Conservation (phyloP, 1,140 invertebrate species). For the Nasonia giraulti region DNA sequence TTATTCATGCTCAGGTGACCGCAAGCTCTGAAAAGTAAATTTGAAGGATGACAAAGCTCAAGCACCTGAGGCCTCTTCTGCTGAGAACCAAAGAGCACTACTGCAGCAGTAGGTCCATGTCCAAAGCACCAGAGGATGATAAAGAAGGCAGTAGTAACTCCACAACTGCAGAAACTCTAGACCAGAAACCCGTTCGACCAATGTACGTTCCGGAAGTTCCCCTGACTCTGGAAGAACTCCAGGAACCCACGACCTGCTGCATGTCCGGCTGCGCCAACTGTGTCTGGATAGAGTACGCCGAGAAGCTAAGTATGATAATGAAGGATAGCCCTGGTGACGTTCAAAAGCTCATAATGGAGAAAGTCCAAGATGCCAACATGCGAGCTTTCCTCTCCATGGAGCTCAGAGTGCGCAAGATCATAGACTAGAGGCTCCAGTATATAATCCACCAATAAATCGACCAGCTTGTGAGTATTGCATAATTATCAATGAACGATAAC, state of each 20-base stretch:
- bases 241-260: slow-evolving; percentile 89
- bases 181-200: not conserved
- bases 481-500: not conserved
- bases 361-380: slow-evolving; percentile 88
- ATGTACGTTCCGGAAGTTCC: not conserved
- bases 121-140: not conserved
- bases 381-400: slow-evolving; percentile 86
- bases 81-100: not conserved
- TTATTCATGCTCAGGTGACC: not conserved
- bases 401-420: slow-evolving; percentile 73
- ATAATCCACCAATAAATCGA: not conserved
- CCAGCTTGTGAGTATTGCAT: not conserved
- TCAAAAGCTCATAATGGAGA: slow-evolving; percentile 83
- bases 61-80: slow-evolving; percentile 1
- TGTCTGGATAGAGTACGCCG: slow-evolving; percentile 95
- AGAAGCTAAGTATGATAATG: slow-evolving; percentile 83
- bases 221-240: not conserved
- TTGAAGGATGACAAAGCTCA: slow-evolving; percentile 33
- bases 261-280: slow-evolving; percentile 96
- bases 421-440: slow-evolving; percentile 51
- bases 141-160: not conserved
- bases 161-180: not conserved
- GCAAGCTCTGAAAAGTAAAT: not conserved
- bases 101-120: not conserved
- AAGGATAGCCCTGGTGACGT: slow-evolving; percentile 80